Conservation (phyloP, 1,140 invertebrate genomes). For the Drosophila pseudoananassae region DNA sequence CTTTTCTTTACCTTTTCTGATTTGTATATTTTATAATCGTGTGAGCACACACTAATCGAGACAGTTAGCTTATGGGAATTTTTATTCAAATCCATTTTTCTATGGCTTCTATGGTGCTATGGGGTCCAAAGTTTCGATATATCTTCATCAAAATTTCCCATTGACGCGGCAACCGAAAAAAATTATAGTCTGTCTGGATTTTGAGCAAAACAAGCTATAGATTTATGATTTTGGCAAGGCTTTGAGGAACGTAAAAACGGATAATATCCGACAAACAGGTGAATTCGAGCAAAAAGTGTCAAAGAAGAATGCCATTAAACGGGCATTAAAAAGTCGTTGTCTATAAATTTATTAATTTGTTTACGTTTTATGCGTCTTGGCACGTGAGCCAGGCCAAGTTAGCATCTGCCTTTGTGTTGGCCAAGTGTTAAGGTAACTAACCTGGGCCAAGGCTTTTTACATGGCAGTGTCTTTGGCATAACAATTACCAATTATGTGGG, state of each 20-base stretch:
- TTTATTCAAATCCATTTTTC: not conserved
- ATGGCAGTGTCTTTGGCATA: conserved; percentile 6
- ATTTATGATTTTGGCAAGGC: conserved; percentile 52
- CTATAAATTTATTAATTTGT: conserved; percentile 52
- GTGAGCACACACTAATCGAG: not conserved
- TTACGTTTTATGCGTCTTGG: conserved; percentile 38
- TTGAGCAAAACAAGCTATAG: conserved; percentile 37
- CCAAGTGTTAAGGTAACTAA: conserved; percentile 51
- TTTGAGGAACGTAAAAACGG: conserved; percentile 38
- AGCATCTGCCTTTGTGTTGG: conserved; percentile 9
- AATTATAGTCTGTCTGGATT: conserved; percentile 15
- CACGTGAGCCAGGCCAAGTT: conserved; percentile 42
- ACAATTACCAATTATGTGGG: conserved; percentile 9
- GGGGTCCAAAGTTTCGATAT: conserved; percentile 13
- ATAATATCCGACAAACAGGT: conserved; percentile 27
- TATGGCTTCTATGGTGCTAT: not conserved
- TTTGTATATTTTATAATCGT: conserved; percentile 20
- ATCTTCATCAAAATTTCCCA: conserved; percentile 33
- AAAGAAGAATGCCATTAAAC: conserved; percentile 44
- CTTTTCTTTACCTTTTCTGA: conserved; percentile 32
- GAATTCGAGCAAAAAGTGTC: conserved; percentile 29
- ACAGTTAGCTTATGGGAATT: not conserved
- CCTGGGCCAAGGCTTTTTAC: conserved; percentile 45
- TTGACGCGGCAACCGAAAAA: conserved; percentile 26
- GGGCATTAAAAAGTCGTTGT: conserved; percentile 27